Percentiles rank a stretch among this genome's conserved stretches.
phyloP scores from a whole-genome alignment of 2,113 vertebrate genomes.

The Microtus ochrogaster region DNA sequence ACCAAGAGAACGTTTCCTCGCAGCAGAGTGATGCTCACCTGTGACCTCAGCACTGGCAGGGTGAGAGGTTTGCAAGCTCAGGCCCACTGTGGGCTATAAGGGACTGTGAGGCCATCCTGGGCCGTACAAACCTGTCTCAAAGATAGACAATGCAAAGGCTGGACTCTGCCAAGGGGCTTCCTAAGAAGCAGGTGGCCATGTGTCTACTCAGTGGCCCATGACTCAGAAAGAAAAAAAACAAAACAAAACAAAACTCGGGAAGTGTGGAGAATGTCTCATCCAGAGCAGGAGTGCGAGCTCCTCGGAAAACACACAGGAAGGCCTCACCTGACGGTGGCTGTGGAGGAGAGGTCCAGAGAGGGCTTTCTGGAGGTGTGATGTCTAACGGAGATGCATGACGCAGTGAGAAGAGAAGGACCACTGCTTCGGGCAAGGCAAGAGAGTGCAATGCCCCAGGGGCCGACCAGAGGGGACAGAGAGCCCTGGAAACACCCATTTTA shows the following conservation, averaged over 20 bases:
- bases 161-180: background rate
- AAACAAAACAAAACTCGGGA: background rate
- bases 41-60: background rate
- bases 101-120: background rate
- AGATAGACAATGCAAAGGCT: background rate
- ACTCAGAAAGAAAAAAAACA: background rate
- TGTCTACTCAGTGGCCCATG: background rate
- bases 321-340: accelerated
- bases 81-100: background rate
- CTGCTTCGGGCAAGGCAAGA: background rate
- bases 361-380: background rate
- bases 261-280: background rate
- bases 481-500: background rate
- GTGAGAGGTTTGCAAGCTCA: background rate
- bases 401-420: background rate
- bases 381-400: background rate
- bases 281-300: background rate
- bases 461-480: background rate
- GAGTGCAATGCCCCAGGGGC: background rate
- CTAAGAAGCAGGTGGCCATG: background rate
- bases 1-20: background rate
- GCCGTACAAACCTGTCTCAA: background rate
- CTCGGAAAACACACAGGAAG: background rate
- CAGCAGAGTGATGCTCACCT: background rate
- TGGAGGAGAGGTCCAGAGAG: background rate